These are phyloP conservation scores for Collichthys lucidus DNA, from an alignment of 2,113 vertebrate species.

Conservation along the genomic window DNA sequence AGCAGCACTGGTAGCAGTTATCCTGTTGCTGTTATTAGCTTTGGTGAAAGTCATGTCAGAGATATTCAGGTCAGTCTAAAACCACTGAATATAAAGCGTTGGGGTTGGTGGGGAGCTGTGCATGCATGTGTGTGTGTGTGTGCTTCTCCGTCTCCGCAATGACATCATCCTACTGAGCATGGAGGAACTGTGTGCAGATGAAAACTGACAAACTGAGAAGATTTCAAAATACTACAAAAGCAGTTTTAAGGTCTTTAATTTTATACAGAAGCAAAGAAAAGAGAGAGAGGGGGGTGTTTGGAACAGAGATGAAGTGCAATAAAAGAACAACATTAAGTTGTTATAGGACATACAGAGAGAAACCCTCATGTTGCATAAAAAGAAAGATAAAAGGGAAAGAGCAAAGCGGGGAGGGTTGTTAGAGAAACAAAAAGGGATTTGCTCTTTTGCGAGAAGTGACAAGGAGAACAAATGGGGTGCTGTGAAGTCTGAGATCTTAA, in stretches of 20 bases:
- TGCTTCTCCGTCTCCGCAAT: slow-evolving; percentile 43
- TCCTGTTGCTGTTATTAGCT: slow-evolving; percentile 76
- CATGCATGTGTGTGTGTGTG: slow-evolving; percentile 44
- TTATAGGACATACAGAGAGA: slow-evolving; percentile 30
- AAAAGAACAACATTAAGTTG: slow-evolving; percentile 29
- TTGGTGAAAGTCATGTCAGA: slow-evolving; percentile 75
- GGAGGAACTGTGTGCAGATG: slow-evolving; percentile 12
- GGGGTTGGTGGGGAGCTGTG: slow-evolving; percentile 55
- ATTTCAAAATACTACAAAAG: slow-evolving; percentile 17
- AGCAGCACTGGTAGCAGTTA: slow-evolving; percentile 72
- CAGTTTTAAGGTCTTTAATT: slow-evolving; percentile 2
- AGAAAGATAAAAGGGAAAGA: slow-evolving; percentile 33
- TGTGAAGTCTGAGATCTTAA: slow-evolving; percentile 76
- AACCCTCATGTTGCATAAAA: slow-evolving; percentile 55
- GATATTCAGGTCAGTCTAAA: slow-evolving; percentile 79
- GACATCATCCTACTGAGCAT: slow-evolving; percentile 61
- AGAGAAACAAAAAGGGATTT: slow-evolving; percentile 41
- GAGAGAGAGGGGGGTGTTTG: not conserved
- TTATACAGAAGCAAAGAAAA: not conserved
- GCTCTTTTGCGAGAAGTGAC: slow-evolving; percentile 27
- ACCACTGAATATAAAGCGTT: slow-evolving; percentile 70
- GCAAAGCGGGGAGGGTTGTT: slow-evolving; percentile 19
- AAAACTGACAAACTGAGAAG: slow-evolving; percentile 38
- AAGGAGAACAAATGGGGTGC: slow-evolving; percentile 60
- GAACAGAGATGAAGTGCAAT: not conserved